Evolutionary conservation across 2,113 vertebrate genomes (phyloP).

Genomic region (Eulemur rufifrons): DNA sequence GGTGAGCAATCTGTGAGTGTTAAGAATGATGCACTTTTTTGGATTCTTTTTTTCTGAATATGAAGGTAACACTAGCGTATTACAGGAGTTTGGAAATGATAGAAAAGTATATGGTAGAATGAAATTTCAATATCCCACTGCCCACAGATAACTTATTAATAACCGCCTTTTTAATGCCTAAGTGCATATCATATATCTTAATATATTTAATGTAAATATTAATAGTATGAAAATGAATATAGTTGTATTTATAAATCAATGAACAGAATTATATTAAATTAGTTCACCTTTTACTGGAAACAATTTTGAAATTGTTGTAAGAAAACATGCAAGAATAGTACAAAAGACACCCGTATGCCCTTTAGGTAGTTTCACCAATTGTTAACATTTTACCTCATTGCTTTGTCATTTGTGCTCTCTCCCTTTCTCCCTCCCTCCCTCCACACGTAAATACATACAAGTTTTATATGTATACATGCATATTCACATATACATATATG

Average conservation of each 20-base stretch:
- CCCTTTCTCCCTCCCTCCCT: neutral
- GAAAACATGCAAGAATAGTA: neutral
- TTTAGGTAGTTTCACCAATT: neutral
- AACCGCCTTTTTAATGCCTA: neutral
- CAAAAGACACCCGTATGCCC: neutral
- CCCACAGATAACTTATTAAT: neutral
- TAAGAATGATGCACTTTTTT: too few species aligned
- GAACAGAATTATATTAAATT: neutral
- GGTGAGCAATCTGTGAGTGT: neutral
- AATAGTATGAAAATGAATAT: neutral
- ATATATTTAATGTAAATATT: neutral
- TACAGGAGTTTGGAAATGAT: neutral
- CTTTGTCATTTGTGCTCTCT: neutral
- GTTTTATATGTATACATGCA: neutral
- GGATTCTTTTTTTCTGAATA: neutral
- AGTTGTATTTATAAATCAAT: neutral
- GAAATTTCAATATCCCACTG: neutral
- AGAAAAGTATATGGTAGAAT: neutral
- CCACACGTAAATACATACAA: neutral
- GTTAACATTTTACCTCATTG: neutral
- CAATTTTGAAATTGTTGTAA: neutral
- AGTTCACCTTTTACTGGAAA: neutral
- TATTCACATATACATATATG: neutral
- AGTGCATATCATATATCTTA: neutral
- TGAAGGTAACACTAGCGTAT: neutral